Conservation (phyloP, 2,888 invertebrate genomes). For the Drosophila diplacantha region DNA sequence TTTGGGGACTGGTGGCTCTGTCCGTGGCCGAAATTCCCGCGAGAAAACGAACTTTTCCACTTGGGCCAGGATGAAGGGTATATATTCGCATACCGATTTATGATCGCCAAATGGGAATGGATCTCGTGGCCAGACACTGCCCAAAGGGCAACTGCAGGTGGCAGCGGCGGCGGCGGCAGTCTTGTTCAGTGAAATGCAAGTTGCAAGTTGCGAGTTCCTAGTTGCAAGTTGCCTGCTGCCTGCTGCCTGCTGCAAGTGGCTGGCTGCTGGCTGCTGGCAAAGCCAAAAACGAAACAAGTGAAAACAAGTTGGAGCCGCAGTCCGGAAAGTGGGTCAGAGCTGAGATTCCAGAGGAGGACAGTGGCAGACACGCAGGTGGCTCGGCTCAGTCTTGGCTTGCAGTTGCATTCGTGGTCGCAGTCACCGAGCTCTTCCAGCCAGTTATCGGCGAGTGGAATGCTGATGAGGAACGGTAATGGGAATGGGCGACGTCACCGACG, state of each 20-base stretch:
- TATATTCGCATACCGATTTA: conserved; percentile 24
- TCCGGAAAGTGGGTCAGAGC: conserved; percentile 67
- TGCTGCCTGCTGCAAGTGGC: conserved; percentile 17
- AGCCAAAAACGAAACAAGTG: conserved; percentile 65
- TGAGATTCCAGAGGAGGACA: conserved; percentile 47
- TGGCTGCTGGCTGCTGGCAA: conserved; percentile 28
- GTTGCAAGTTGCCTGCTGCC: conserved; percentile 14
- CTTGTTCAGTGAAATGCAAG: conserved; percentile 38
- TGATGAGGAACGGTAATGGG: conserved; percentile 52
- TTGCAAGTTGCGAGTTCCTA: conserved; percentile 28
- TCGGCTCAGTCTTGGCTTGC: conserved; percentile 18
- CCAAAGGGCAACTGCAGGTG: conserved; percentile 60
- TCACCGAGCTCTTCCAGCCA: conserved; percentile 51
- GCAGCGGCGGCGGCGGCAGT: conserved; percentile 32
- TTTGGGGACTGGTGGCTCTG: conserved; percentile 26
- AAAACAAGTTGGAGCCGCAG: conserved; percentile 63
- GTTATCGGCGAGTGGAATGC: conserved; percentile 59
- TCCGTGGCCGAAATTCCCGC: conserved; percentile 33
- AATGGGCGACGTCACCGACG: conserved; percentile 46
- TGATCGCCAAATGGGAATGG: conserved; percentile 25
- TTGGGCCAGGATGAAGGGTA: conserved; percentile 19
- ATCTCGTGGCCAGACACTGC: conserved; percentile 52
- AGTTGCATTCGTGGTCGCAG: conserved; percentile 31
- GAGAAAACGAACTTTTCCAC: conserved; percentile 19
- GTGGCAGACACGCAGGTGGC: conserved; percentile 41